Base-by-base conservation (phyloP, 2,888 invertebrate genomes). In the Lycaena phlaeas region DNA sequence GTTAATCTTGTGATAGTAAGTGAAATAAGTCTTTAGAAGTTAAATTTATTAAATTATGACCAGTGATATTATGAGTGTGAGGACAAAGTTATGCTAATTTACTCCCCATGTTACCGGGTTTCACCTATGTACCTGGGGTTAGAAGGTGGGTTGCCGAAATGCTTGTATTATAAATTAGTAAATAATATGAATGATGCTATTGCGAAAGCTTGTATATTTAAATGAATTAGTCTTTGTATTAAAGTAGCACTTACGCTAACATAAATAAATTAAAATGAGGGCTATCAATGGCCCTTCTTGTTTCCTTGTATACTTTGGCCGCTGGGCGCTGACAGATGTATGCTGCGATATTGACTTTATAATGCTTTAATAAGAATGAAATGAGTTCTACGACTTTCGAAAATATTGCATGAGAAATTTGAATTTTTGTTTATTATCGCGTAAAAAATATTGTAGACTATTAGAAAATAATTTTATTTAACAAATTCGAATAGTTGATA, bases 41-140 rank as follows among this genome's bases (percentile, higher is more conserved):
- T 52, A 50, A 51, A 52, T 51, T 52, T 53, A 50, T 49, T 48
- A 46, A 67, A 65, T 60, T 66, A 81, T 78, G 77, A 67, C 65
- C 49, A 59, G 71, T 74, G 70, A 65, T 64, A 47, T 59, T 56
- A 52, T 59, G 61, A 59, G 73, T 70, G 65, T 58, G 59, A 69
- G 75, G 73, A 77, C 77, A 68, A 73, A 74, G 75, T 72, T 77
- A 78, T 79, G 81, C 64, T 81, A 76, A 76, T 77, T 67, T 64
- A 62, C 64, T 64, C 59, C 67, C 64, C 64, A 72, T 73, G 72
- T 70, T 75, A 78, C 79, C 76, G 76, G 71, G 75, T 67, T 74
- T 63, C 64, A 77, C 75, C 77, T 77, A 70, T 68, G 63, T 77
- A 72, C 76, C 81, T 76, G 79, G 65, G 58, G 61, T 66, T 64